Conservation (phyloP, 1,140 invertebrate genomes). For the Caenorhabditis inopinata region DNA sequence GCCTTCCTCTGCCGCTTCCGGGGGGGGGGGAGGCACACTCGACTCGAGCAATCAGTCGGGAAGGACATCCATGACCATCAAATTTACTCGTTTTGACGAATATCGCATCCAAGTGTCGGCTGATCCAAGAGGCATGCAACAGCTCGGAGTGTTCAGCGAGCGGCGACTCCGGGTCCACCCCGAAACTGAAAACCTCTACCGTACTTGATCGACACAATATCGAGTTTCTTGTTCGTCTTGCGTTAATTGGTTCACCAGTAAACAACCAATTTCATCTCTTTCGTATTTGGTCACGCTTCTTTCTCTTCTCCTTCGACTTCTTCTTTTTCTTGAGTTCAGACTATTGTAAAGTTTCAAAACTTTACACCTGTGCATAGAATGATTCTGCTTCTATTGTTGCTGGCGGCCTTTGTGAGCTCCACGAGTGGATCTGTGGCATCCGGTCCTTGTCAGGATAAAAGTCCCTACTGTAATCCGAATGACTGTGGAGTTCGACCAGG, state of each 20-base stretch:
- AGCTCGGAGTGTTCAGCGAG: too few relatives aligned
- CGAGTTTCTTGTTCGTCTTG: slow-evolving; percentile 18
- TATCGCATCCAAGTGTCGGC: background rate
- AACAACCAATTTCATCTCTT: background rate
- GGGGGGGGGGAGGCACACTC: slow-evolving; percentile 2
- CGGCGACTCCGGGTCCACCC: background rate
- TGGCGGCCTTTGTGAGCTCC: background rate
- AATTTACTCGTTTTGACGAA: slow-evolving; percentile 21
- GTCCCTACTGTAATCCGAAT: slow-evolving; percentile 48
- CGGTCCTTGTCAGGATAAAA: slow-evolving; percentile 39
- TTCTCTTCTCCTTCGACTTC: background rate
- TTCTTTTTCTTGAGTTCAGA: background rate
- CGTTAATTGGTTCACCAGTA: slow-evolving; percentile 28
- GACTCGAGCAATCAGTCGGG: background rate
- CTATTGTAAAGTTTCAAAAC: too few relatives aligned
- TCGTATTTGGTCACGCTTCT: slow-evolving; percentile 6
- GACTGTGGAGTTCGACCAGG: slow-evolving; percentile 42
- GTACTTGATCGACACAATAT: slow-evolving; percentile 15
- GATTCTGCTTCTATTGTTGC: background rate
- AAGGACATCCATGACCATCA: slow-evolving; percentile 2
- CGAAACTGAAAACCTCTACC: slow-evolving; percentile 10
- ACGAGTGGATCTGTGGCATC: background rate
- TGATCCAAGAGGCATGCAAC: background rate
- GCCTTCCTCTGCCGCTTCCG: slow-evolving; percentile 11
- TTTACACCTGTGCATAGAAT: background rate